phyloP scores from a whole-genome alignment of 1,140 invertebrate species.

The Cyphomyrmex costatus region DNA sequence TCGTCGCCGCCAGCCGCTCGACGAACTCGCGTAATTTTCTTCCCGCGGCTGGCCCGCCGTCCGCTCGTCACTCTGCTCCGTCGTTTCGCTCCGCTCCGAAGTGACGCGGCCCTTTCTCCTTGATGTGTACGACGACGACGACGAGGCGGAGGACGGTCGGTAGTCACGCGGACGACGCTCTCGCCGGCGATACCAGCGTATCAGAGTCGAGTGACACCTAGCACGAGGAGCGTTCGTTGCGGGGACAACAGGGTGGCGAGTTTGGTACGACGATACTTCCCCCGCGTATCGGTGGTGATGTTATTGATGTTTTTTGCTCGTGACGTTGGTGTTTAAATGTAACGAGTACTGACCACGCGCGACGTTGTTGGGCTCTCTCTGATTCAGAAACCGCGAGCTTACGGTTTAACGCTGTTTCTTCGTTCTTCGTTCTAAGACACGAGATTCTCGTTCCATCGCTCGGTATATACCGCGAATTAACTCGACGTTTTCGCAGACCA shows the following conservation, averaged over 20 bases:
- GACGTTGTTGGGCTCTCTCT: background rate
- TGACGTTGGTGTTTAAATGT: constrained; percentile 55
- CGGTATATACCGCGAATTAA: background rate
- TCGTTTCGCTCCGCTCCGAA: constrained; percentile 17
- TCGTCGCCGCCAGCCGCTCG: constrained; percentile 6
- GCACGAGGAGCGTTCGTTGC: constrained; percentile 73
- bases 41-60: constrained; percentile 1
- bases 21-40: background rate
- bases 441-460: background rate
- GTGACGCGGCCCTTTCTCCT: constrained; percentile 63
- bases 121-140: constrained; percentile 77
- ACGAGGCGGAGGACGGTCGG: constrained; percentile 66
- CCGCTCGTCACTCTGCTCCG: constrained; percentile 5
- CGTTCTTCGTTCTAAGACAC: background rate
- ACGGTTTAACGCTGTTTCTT: background rate
- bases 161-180: constrained; percentile 75
- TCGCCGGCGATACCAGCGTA: constrained; percentile 63
- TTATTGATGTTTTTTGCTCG: constrained; percentile 55
- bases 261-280: constrained; percentile 18
- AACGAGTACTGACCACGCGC: constrained; percentile 60
- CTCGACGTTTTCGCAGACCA: background rate
- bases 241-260: constrained; percentile 55
- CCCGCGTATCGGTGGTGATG: constrained; percentile 51
- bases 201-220: constrained; percentile 73
- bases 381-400: background rate